Base-by-base conservation (phyloP, 2,888 invertebrate species). In the Torymus aiolomorphi region DNA sequence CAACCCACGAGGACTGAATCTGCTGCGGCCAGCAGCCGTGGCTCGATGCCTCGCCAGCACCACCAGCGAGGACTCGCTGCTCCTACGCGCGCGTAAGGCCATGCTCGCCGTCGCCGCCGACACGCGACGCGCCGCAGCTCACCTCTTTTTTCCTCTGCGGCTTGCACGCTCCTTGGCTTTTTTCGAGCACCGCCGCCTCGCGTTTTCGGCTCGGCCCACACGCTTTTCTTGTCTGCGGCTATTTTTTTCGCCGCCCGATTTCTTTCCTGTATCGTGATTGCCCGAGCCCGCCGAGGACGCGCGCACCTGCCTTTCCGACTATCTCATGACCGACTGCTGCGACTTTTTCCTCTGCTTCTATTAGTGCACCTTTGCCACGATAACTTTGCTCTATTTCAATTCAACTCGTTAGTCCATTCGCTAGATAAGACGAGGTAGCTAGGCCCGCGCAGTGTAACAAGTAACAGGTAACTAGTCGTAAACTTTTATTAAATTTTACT, bases 71-170 rank as follows among this genome's bases (percentile, higher is more conserved):
- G 72, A 42, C 57, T 71, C 66, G 54, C 24, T n/a, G 56, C 71
- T 70, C 66, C 80, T 66, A 56, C 80, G 80, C 75, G 75, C 71
- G 16, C 67, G 81, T 65, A 74, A 75, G 71, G 62, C 77, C 77
- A 77, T 77, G 12, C n/a, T 66, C 52, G 59, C 56, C 57, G 52
- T 62, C 62, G n/a, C 14, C 13, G 8, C 42, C 2, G 71, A 24
- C 24, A 24, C 31, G 56, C 20, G 24, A 13, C 24, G 16, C 2
- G n/a, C 14, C 31, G 54, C 18, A 14, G 74, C 54, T 73, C n/a
- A 42, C 63, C 65, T 66, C 20, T 24, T 12, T 61, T 13, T 20
- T 31, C 42, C 16, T 49, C 24, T 63, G 31, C 31, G 31, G 31
- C 59, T 42, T 1, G 5, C 13, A n/a, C 13, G 31, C 13, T 18